These are phyloP conservation scores for Proteles cristata DNA, from an alignment of 2,113 vertebrate genomes.

Conservation along the genomic window DNA sequence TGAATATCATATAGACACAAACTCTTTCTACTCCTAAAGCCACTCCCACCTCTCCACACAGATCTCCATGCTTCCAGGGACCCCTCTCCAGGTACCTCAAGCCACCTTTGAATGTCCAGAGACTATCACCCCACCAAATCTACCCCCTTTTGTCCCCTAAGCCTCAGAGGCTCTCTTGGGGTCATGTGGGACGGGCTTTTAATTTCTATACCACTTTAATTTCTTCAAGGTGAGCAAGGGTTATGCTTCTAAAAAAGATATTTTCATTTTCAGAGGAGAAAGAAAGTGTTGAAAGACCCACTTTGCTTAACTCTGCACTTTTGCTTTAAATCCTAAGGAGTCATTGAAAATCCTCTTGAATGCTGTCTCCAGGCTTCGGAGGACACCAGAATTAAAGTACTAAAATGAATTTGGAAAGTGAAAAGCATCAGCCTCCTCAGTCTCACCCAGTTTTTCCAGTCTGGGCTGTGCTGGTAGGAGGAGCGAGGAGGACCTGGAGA, in stretches of 20 bases:
- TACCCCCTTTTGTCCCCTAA: not conserved
- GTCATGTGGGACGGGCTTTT: not conserved
- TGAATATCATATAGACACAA: not conserved
- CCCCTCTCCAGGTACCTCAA: not conserved
- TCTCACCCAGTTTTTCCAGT: not conserved
- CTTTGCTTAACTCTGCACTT: not conserved
- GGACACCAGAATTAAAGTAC: not conserved
- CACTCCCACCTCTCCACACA: not conserved
- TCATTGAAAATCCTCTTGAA: not conserved
- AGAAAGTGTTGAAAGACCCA: not conserved
- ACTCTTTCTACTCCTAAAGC: not conserved
- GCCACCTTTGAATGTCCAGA: not conserved
- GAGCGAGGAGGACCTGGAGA: not conserved
- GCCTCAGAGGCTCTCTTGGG: not conserved
- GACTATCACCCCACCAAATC: not conserved
- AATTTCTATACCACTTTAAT: not conserved
- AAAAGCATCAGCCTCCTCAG: not conserved
- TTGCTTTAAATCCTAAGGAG: not conserved
- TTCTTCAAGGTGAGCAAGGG: not conserved
- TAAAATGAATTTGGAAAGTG: not conserved
- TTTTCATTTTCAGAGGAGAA: not conserved
- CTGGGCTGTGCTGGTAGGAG: not conserved
- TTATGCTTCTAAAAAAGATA: not conserved
- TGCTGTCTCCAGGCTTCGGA: not conserved
- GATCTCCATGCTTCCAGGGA: not conserved